Percentiles rank a stretch among this genome's conserved stretches.
Evolutionary conservation across 1,140 invertebrate genomes (phyloP).

Genomic region (Stegodyphus dumicola): DNA sequence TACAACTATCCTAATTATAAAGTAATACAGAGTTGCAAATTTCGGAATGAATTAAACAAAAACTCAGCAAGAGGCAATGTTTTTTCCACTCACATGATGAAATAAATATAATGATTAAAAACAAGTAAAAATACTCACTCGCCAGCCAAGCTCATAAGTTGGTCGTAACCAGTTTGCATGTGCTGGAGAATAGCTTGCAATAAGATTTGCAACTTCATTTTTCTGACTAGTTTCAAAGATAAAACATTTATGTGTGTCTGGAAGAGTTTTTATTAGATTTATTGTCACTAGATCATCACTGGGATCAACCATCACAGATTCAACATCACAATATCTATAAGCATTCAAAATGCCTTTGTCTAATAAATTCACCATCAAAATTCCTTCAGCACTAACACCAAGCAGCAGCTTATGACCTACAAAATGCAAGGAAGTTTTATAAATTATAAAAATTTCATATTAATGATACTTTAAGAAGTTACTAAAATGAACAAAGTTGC

Average conservation of each 20-base stretch:
- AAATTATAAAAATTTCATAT: background rate
- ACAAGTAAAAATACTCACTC: slow-evolving; percentile 66
- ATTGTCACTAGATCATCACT: slow-evolving; percentile 92
- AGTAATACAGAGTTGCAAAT: too few relatives aligned
- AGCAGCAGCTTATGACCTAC: slow-evolving; percentile 75
- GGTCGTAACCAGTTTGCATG: slow-evolving; percentile 88
- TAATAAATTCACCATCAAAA: slow-evolving; percentile 87
- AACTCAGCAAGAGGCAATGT: too few relatives aligned
- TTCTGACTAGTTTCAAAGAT: slow-evolving; percentile 92
- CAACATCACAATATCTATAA: slow-evolving; percentile 85
- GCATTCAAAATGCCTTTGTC: slow-evolving; percentile 91
- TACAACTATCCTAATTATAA: too few relatives aligned
- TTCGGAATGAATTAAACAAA: too few relatives aligned
- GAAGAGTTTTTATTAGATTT: slow-evolving; percentile 74
- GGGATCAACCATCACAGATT: slow-evolving; percentile 83
- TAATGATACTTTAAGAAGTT: background rate
- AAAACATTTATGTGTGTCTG: slow-evolving; percentile 85
- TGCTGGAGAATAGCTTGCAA: slow-evolving; percentile 89
- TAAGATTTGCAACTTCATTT: slow-evolving; percentile 88
- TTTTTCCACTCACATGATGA: too few relatives aligned
- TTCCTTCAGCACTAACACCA: slow-evolving; percentile 91
- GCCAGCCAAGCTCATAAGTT: slow-evolving; percentile 77
- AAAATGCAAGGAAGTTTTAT: slow-evolving; percentile 13
- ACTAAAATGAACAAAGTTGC: background rate
- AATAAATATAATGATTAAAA: background rate